Base-by-base conservation (phyloP, 2,888 invertebrate species). In the Nysson spinosus region DNA sequence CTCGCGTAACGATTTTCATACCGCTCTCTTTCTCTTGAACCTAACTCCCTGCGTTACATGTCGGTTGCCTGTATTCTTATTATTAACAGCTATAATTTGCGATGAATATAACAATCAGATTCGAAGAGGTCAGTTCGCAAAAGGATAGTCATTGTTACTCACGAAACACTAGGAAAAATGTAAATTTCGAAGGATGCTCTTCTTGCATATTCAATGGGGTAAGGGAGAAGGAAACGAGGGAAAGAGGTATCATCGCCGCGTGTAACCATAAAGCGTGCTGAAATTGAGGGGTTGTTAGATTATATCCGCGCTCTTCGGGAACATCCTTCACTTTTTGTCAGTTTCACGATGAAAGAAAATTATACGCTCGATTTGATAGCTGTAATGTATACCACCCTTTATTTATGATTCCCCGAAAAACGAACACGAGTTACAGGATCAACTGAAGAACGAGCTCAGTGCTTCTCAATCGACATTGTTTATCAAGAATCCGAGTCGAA, bases 201-300 rank as follows among this genome's bases (percentile, higher is more conserved):
- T 22, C 62, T 55, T 72, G 70, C 70, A 70, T 72, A 72, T 72
- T 72, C 72, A 70, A 68, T 67, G 52, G 37, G 35, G 9, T 30
- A 40, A 24, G 17, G 60, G 34, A 24, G 39, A 32, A 19, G 40
- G 22, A 26, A 22, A 16, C 14, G 22, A 22, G 46, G 22, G 56
- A 60, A 44, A 55, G 60, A 50, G 69, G 65, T 69, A 70, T 70
- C 70, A 65, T 70, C 70, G 39, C 37, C 65, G 54, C 50, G 61
- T 51, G 66, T 51, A 61, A 51, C 55, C 66, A 56, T 61, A 57
- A 54, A 60, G 65, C 63, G 55, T 40, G 66, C 54, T 55, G 70
- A 70, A 70, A 62, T 70, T 58, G 69, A 58, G 69, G 55, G 66
- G 58, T 50, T 64, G 70, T 52, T 67, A 55, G 57, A 65, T 61